phyloP scores from a whole-genome alignment of 2,797 vertebrate species.

The Typhlichthys eigenmanni region DNA sequence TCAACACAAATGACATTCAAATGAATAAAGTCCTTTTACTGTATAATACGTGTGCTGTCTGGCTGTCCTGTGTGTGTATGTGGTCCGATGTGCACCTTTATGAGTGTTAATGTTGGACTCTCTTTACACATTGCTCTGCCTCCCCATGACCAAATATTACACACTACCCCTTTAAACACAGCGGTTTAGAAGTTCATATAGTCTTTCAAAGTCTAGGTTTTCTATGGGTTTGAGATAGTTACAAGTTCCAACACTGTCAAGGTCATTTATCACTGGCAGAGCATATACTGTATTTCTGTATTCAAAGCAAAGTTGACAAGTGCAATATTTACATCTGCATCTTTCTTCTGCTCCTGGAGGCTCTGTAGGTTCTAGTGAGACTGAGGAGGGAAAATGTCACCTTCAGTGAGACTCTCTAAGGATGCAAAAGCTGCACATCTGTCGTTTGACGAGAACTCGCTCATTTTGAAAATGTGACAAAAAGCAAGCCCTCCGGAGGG shows the following conservation, averaged over 20 bases:
- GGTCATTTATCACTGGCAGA: constrained; percentile 53
- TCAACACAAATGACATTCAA: too few relatives aligned
- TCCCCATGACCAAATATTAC: neutral
- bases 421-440: constrained; percentile 50
- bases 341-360: constrained; percentile 58
- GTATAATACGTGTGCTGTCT: too few relatives aligned
- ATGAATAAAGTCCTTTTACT: too few relatives aligned
- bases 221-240: too few relatives aligned
- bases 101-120: too few relatives aligned
- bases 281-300: constrained; percentile 22
- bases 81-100: too few relatives aligned
- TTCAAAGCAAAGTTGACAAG: constrained; percentile 46
- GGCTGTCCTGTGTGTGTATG: too few relatives aligned
- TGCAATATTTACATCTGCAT: constrained; percentile 59
- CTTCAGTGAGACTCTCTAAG: constrained; percentile 59
- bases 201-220: too few relatives aligned
- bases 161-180: too few relatives aligned
- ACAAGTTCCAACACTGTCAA: constrained; percentile 43
- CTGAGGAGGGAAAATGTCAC: constrained; percentile 60
- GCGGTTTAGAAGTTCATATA: too few relatives aligned
- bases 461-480: constrained; percentile 57
- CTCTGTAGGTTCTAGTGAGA: constrained; percentile 59
- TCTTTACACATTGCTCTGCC: neutral
- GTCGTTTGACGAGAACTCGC: constrained; percentile 47
- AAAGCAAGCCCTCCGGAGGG: constrained; percentile 46